Evolutionary conservation across 2,797 vertebrate genomes (phyloP).

Genomic region (Calcarius lapponicus): DNA sequence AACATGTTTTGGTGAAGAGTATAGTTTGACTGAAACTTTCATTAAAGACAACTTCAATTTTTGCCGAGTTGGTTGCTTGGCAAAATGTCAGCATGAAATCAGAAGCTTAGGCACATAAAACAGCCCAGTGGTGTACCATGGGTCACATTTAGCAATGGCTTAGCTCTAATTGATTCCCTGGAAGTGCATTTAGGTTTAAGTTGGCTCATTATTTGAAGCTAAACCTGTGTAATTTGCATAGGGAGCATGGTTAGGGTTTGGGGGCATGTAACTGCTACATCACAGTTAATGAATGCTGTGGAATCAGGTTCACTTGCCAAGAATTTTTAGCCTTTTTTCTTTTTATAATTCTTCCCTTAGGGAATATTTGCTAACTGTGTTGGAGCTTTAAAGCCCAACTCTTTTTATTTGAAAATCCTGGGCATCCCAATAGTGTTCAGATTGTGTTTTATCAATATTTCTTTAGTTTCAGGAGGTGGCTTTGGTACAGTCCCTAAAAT

Average conservation of each 20-base stretch:
- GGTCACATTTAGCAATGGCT: not conserved
- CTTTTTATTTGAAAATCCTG: not conserved
- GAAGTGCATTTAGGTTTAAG: not conserved
- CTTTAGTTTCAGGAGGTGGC: not conserved
- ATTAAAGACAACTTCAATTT: not conserved
- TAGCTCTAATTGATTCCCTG: not conserved
- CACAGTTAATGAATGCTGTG: not conserved
- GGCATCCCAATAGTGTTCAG: not conserved
- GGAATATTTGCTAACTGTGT: not conserved
- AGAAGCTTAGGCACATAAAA: not conserved
- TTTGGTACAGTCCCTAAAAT: not conserved
- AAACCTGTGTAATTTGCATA: not conserved
- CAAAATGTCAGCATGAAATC: not conserved
- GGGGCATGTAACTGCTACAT: not conserved
- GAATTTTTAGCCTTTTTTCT: not conserved
- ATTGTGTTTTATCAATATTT: not conserved
- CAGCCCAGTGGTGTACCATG: not conserved
- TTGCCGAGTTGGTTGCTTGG: not conserved
- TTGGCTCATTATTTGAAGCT: slow-evolving; percentile 6
- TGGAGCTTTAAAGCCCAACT: not conserved
- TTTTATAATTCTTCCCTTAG: not conserved
- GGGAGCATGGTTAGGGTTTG: not conserved
- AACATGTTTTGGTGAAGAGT: not conserved
- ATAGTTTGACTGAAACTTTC: not conserved
- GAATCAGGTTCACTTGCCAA: not conserved